Evolutionary conservation across 2,888 invertebrate genomes (phyloP).

Genomic region (Scaeva pyrastri): DNA sequence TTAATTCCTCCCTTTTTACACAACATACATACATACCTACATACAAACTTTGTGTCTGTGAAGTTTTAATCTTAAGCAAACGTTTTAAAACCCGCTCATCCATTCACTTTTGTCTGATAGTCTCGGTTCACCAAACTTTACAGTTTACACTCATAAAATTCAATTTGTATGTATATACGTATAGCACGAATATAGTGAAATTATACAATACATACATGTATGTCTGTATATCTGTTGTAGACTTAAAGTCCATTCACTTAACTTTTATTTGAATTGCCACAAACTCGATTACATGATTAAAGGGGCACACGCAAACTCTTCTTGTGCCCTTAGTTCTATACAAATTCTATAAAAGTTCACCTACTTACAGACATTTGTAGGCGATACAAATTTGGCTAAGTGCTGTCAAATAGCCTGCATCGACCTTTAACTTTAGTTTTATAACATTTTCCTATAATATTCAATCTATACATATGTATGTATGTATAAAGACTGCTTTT

Average conservation of each 20-base stretch:
- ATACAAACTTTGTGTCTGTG: not conserved
- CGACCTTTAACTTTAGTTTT: slow-evolving; percentile 49
- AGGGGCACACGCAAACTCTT: slow-evolving; percentile 22
- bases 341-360: too few species aligned
- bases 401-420: slow-evolving; percentile 66
- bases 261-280: slow-evolving; percentile 57
- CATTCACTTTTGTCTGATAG: slow-evolving; percentile 16
- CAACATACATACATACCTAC: too few species aligned
- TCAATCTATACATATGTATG: too few species aligned
- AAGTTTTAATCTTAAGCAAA: slow-evolving; percentile 5
- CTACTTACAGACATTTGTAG: not conserved
- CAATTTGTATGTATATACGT: not conserved
- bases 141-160: slow-evolving; percentile 4
- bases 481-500: not conserved
- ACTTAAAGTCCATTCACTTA: slow-evolving; percentile 38
- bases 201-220: too few species aligned
- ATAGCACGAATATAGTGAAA: not conserved
- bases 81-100: slow-evolving; percentile 4
- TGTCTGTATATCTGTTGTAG: not conserved
- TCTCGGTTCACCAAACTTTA: slow-evolving; percentile 19
- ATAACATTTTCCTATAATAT: slow-evolving; percentile 49
- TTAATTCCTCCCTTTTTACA: not conserved
- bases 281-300: slow-evolving; percentile 69
- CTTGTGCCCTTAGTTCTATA: not conserved
- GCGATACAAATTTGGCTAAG: slow-evolving; percentile 44